Conservation (phyloP, 1,140 invertebrate species). For the Aethina tumida region DNA sequence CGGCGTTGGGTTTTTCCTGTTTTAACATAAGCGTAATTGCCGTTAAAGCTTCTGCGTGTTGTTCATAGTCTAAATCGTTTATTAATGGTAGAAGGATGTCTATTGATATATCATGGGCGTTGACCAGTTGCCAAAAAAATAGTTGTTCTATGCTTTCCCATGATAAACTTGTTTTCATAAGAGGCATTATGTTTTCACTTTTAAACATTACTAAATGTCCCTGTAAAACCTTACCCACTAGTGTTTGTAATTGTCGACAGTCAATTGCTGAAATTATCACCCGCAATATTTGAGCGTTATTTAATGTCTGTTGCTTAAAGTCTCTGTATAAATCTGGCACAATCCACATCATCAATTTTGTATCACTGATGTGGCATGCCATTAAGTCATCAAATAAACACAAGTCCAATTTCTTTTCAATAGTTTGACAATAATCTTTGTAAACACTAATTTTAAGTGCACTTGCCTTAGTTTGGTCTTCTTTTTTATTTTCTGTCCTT, state of each 20-base stretch:
- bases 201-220: slow-evolving; percentile 76
- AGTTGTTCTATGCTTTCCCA: slow-evolving; percentile 98
- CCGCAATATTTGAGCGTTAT: slow-evolving; percentile 75
- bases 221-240: slow-evolving; percentile 84
- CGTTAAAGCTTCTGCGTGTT: slow-evolving; percentile 87
- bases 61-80: slow-evolving; percentile 76
- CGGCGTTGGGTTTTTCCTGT: slow-evolving; percentile 80
- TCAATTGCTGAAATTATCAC: slow-evolving; percentile 83
- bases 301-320: slow-evolving; percentile 77
- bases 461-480: slow-evolving; percentile 45
- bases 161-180: slow-evolving; percentile 71
- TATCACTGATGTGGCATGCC: slow-evolving; percentile 81
- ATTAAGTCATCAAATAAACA: slow-evolving; percentile 71
- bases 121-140: slow-evolving; percentile 90
- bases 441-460: slow-evolving; percentile 77
- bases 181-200: slow-evolving; percentile 56
- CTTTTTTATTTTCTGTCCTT: slow-evolving; percentile 46
- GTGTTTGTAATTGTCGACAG: slow-evolving; percentile 76
- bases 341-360: slow-evolving; percentile 77
- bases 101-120: slow-evolving; percentile 84
- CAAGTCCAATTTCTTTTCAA: slow-evolving; percentile 66
- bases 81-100: slow-evolving; percentile 83
- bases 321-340: slow-evolving; percentile 85
- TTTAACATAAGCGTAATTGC: slow-evolving; percentile 82
- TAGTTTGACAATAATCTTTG: slow-evolving; percentile 73